Percentiles rank a stretch among this genome's conserved stretches.
These are phyloP conservation scores for Shargacucullia verbasci DNA, from an alignment of 2,888 invertebrate species.

Conservation along the genomic window DNA sequence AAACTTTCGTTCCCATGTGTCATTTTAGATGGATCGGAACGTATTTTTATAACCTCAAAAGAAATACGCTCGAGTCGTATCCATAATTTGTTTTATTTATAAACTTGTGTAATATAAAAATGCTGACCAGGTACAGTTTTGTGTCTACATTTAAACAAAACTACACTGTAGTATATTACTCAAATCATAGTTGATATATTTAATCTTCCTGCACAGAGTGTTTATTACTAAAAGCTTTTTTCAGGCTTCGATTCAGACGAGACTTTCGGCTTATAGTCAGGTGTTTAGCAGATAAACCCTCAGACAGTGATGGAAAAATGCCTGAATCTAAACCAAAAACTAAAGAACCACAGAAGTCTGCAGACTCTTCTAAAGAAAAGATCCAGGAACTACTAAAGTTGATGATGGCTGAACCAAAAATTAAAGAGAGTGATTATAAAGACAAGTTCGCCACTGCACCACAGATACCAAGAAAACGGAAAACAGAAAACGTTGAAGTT, in stretches of 20 bases:
- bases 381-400: conserved; percentile 81
- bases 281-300: conserved; percentile 71
- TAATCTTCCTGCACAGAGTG: neutral
- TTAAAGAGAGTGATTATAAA: conserved; percentile 77
- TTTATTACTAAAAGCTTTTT: conserved; percentile 20
- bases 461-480: conserved; percentile 64
- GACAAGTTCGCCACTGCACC: conserved; percentile 78
- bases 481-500: conserved; percentile 71
- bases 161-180: too few species aligned
- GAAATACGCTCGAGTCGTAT: neutral
- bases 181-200: neutral
- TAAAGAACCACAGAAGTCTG: conserved; percentile 47
- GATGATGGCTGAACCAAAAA: conserved; percentile 79
- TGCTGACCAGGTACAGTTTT: conserved; percentile 62
- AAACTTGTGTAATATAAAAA: conserved; percentile 27
- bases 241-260: conserved; percentile 64
- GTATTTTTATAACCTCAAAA: conserved; percentile 57
- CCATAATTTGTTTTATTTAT: conserved; percentile 6
- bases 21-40: conserved; percentile 15
- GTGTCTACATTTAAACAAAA: conserved; percentile 8
- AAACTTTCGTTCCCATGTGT: neutral
- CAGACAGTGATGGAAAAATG: conserved; percentile 71
- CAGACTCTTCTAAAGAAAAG: conserved; percentile 74
- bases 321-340: conserved; percentile 60
- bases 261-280: conserved; percentile 69